Conservation (phyloP, 2,888 invertebrate genomes). For the Trichogramma evanescens region DNA sequence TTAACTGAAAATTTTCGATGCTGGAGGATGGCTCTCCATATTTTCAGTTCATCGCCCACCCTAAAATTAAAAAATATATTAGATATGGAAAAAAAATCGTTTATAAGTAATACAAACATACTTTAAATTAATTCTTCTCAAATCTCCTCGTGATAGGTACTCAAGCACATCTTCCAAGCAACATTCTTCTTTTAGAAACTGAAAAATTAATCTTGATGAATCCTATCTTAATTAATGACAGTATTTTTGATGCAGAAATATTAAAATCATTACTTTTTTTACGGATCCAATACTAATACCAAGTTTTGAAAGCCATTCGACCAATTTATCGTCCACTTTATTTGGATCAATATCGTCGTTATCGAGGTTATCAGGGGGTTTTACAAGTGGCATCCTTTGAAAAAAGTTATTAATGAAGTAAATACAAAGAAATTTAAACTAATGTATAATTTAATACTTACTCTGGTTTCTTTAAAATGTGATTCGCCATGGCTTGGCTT, state of each 20-base stretch:
- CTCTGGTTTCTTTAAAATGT: conserved; percentile 23
- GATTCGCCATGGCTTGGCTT: conserved; percentile 41
- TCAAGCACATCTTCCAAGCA: conserved; percentile 72
- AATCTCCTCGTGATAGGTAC: conserved; percentile 74
- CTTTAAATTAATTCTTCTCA: conserved; percentile 72
- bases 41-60: conserved; percentile 73
- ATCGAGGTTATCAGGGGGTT: conserved; percentile 30
- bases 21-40: conserved; percentile 76
- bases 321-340: conserved; percentile 52
- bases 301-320: conserved; percentile 66
- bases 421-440: background rate
- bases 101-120: conserved; percentile 42
- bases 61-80: conserved; percentile 46
- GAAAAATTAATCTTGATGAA: conserved; percentile 23
- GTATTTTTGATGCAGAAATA: background rate
- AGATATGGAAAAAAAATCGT: background rate
- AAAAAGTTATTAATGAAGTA: background rate
- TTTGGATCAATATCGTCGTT: too few relatives aligned
- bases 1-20: conserved; percentile 44
- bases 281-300: conserved; percentile 64
- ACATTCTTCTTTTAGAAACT: conserved; percentile 69
- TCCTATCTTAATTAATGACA: background rate
- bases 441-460: background rate
- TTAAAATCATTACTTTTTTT: conserved; percentile 48
- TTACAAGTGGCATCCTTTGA: conserved; percentile 36